A percentile compares a stretch with the other conserved stretches of the same genome.
Conservation (phyloP, 2,888 invertebrate genomes). For the Rhingia rostrata region DNA sequence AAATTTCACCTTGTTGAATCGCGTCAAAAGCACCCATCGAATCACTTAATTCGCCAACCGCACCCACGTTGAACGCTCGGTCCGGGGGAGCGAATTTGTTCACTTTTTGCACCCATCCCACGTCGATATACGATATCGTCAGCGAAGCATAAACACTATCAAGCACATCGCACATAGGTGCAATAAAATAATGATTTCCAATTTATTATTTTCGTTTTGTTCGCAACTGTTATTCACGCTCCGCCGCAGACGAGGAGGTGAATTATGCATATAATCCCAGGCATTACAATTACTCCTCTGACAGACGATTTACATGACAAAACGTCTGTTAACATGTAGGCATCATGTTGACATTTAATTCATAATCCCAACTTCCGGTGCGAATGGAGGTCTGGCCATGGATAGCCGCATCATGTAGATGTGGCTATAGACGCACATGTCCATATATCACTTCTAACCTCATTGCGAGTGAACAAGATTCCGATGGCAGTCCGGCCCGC, state of each 20-base stretch:
- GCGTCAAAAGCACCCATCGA: slow-evolving; percentile 69
- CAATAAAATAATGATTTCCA: slow-evolving; percentile 73
- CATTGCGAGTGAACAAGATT: slow-evolving; percentile 54
- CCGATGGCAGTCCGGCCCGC: slow-evolving; percentile 15
- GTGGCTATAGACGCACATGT: neutral
- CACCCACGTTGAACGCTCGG: slow-evolving; percentile 56
- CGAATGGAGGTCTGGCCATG: neutral
- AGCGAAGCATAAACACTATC: slow-evolving; percentile 63
- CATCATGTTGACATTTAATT: slow-evolving; percentile 62
- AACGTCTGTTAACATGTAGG: slow-evolving; percentile 67
- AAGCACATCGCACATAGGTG: slow-evolving; percentile 47
- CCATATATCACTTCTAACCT: slow-evolving; percentile 36
- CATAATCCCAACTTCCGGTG: slow-evolving; percentile 67
- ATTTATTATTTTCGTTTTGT: slow-evolving; percentile 65
- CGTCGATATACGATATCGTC: slow-evolving; percentile 66
- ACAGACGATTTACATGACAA: slow-evolving; percentile 72
- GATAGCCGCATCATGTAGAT: neutral
- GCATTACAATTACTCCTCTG: slow-evolving; percentile 52
- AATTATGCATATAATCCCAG: slow-evolving; percentile 66
- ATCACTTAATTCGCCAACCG: slow-evolving; percentile 67
- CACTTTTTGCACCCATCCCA: slow-evolving; percentile 63
- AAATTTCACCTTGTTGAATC: slow-evolving; percentile 67
- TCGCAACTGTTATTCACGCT: slow-evolving; percentile 69
- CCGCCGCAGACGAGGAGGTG: slow-evolving; percentile 62
- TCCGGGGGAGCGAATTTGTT: slow-evolving; percentile 12